These are phyloP conservation scores for Sebastes cheni DNA, from an alignment of 2,797 vertebrate species.

Conservation along the genomic window DNA sequence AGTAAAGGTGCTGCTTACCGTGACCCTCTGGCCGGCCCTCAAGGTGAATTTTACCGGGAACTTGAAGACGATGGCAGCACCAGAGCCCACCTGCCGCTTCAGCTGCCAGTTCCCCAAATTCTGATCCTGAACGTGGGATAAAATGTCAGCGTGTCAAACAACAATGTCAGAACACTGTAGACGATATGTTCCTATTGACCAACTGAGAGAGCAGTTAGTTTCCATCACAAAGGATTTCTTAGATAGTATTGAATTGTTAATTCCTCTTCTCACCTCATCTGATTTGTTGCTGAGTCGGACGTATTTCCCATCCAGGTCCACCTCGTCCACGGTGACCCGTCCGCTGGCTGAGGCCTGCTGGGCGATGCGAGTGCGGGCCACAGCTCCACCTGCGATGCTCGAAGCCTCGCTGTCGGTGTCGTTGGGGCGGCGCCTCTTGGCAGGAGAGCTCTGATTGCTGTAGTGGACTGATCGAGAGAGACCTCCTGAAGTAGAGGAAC, in stretches of 20 bases:
- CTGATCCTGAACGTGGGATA: slow-evolving; percentile 85
- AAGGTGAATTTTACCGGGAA: slow-evolving; percentile 92
- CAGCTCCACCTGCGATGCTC: slow-evolving; percentile 80
- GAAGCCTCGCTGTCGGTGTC: slow-evolving; percentile 86
- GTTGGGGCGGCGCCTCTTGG: slow-evolving; percentile 92
- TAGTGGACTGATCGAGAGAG: slow-evolving; percentile 71
- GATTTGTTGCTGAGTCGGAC: slow-evolving; percentile 95
- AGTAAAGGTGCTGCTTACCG: slow-evolving; percentile 80
- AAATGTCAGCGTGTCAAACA: not conserved
- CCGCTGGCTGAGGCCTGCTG: slow-evolving; percentile 96
- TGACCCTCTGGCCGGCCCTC: slow-evolving; percentile 92
- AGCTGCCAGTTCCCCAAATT: slow-evolving; percentile 94
- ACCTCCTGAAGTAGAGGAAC: slow-evolving; percentile 68
- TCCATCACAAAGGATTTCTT: not conserved
- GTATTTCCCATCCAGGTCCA: slow-evolving; percentile 93
- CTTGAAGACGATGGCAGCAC: slow-evolving; percentile 85
- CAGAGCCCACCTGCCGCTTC: slow-evolving; percentile 91
- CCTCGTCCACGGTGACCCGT: slow-evolving; percentile 92
- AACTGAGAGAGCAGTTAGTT: not conserved
- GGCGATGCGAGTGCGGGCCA: slow-evolving; percentile 88
- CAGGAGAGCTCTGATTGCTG: slow-evolving; percentile 62
- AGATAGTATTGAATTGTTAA: too few relatives aligned
- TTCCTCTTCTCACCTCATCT: slow-evolving; percentile 83
- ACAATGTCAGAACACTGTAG: not conserved
- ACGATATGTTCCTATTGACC: not conserved